phyloP scores from a whole-genome alignment of 1,140 invertebrate species.

The Formica selysi region DNA sequence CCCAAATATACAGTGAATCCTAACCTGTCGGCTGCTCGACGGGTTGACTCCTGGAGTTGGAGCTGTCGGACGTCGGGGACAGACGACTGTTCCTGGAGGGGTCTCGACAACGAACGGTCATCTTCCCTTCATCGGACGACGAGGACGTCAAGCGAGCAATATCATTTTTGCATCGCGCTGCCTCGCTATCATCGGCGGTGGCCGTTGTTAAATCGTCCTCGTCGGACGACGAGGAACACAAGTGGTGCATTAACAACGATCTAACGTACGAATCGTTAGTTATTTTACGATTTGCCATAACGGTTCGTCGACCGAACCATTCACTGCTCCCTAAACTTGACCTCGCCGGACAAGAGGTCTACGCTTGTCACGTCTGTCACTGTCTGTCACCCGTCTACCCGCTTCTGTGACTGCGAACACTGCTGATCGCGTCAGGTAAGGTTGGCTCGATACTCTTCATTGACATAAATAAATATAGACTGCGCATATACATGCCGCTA shows the following conservation, averaged over 20 bases:
- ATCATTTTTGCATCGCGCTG: not conserved
- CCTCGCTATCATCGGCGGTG: too few relatives aligned
- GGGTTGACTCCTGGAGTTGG: slow-evolving; percentile 20
- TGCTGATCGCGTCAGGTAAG: slow-evolving; percentile 40
- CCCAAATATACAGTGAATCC: not conserved
- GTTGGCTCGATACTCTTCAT: not conserved
- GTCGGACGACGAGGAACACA: slow-evolving; percentile 33
- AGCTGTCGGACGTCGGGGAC: slow-evolving; percentile 19
- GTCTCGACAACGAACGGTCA: not conserved
- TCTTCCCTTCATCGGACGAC: slow-evolving; percentile 65
- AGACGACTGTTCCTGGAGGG: not conserved
- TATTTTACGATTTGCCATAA: slow-evolving; percentile 68
- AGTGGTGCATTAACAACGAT: slow-evolving; percentile 30
- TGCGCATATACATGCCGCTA: not conserved
- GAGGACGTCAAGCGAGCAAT: slow-evolving; percentile 37
- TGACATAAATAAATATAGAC: not conserved
- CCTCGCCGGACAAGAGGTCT: not conserved
- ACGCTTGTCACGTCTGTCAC: slow-evolving; percentile 69
- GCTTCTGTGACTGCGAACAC: not conserved
- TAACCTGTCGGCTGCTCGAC: slow-evolving; percentile 68
- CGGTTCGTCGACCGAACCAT: slow-evolving; percentile 63
- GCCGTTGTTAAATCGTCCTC: not conserved
- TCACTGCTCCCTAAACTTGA: slow-evolving; percentile 23
- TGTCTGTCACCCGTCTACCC: not conserved
- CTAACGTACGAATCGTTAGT: slow-evolving; percentile 53